A percentile compares a stretch with the other conserved stretches of the same genome.
These are phyloP conservation scores for Drosophila pandora DNA, from an alignment of 1,140 invertebrate genomes.

Conservation along the genomic window DNA sequence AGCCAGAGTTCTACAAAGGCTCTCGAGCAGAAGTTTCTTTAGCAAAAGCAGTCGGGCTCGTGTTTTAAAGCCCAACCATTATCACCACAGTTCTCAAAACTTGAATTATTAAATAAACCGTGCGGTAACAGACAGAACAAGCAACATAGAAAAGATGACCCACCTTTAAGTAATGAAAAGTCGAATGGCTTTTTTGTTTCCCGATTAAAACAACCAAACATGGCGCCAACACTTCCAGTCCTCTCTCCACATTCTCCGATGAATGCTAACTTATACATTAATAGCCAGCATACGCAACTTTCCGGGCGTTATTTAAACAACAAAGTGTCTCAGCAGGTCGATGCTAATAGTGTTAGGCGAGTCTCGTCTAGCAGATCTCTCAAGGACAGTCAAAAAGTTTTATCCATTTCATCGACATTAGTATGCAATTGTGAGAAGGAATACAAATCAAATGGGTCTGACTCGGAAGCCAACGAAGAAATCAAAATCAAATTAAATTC, in stretches of 20 bases:
- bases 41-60: slow-evolving; percentile 87
- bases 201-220: slow-evolving; percentile 49
- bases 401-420: slow-evolving; percentile 29
- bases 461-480: slow-evolving; percentile 31
- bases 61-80: slow-evolving; percentile 44
- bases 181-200: slow-evolving; percentile 46
- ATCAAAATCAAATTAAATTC: slow-evolving; percentile 33
- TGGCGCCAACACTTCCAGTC: slow-evolving; percentile 69
- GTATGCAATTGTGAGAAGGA: slow-evolving; percentile 50
- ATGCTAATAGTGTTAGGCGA: slow-evolving; percentile 34
- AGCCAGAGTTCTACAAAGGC: slow-evolving; percentile 91
- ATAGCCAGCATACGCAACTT: slow-evolving; percentile 63
- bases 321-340: slow-evolving; percentile 39
- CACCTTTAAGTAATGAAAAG: slow-evolving; percentile 36
- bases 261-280: slow-evolving; percentile 52
- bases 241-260: slow-evolving; percentile 70
- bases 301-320: slow-evolving; percentile 75
- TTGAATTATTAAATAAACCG: slow-evolving; percentile 37
- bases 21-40: slow-evolving; percentile 91
- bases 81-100: slow-evolving; percentile 40
- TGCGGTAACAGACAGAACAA: slow-evolving; percentile 40
- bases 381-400: slow-evolving; percentile 35
- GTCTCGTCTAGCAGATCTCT: slow-evolving; percentile 38
- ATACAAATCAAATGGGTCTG: slow-evolving; percentile 31
- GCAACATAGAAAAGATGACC: slow-evolving; percentile 38